These are phyloP conservation scores for Caenorhabditis sinica DNA, from an alignment of 2,888 invertebrate species.

Conservation along the genomic window DNA sequence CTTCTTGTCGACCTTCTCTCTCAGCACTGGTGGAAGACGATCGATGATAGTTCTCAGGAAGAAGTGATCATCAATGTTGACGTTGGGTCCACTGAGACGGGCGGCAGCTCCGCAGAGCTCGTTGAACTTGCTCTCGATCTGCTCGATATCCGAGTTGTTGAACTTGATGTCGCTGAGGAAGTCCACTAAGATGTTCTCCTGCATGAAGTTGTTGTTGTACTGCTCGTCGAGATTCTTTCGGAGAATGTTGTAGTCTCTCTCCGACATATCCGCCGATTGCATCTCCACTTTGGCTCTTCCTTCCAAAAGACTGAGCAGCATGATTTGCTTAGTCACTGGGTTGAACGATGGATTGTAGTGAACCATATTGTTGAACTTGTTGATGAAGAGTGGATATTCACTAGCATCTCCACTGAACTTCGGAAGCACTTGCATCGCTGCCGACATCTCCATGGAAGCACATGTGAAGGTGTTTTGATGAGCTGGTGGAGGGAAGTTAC, in stretches of 20 bases:
- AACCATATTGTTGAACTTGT: background rate
- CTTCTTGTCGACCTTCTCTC: too few relatives aligned
- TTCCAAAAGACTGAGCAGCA: background rate
- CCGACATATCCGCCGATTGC: background rate
- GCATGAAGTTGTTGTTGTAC: background rate
- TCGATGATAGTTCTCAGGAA: background rate
- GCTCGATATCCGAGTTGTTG: background rate
- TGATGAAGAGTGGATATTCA: slow-evolving; percentile 7
- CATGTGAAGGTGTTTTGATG: too few relatives aligned
- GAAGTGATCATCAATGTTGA: background rate
- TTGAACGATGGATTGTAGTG: background rate
- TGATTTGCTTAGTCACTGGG: background rate
- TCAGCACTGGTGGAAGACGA: background rate
- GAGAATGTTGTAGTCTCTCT: background rate
- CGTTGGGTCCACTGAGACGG: background rate
- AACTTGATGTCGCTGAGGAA: background rate
- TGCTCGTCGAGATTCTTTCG: background rate
- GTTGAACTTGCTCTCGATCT: background rate
- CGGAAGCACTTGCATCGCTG: background rate
- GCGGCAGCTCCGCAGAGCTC: background rate
- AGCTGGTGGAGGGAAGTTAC: too few relatives aligned
- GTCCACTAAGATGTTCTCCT: background rate
- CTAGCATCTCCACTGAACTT: background rate
- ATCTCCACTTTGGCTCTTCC: background rate
- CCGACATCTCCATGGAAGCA: too few relatives aligned